Conservation (phyloP, 2,113 vertebrate species). For the Fukomys damarensis region DNA sequence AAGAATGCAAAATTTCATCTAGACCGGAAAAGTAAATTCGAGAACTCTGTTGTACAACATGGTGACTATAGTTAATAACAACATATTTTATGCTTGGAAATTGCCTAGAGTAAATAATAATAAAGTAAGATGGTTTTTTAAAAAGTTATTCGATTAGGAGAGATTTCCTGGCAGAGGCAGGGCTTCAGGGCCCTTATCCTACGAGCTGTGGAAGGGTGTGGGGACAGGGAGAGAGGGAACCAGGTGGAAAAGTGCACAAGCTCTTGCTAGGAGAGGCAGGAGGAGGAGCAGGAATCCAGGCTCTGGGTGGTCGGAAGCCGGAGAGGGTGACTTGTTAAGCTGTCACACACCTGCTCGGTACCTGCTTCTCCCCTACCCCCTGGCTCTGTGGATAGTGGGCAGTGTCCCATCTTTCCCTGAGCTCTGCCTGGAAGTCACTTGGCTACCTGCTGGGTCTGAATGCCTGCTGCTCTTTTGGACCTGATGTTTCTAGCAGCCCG, state of each 20-base stretch:
- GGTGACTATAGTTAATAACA: not conserved
- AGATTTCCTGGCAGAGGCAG: not conserved
- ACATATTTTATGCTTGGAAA: not conserved
- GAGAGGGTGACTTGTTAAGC: not conserved
- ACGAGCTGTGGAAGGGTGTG: fast-evolving
- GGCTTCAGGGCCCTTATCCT: not conserved
- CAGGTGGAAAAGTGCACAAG: not conserved
- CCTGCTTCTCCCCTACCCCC: not conserved
- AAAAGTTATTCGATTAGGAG: not conserved
- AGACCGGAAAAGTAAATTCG: not conserved
- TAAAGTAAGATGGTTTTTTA: not conserved
- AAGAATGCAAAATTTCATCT: not conserved
- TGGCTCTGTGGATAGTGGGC: not conserved
- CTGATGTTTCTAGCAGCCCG: not conserved
- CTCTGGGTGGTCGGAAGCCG: not conserved
- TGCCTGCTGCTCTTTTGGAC: not conserved
- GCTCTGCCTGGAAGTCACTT: not conserved
- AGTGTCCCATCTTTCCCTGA: not conserved
- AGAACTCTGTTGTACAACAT: not conserved
- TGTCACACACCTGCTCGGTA: not conserved
- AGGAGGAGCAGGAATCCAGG: not conserved
- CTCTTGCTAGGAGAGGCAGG: not conserved
- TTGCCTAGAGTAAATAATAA: not conserved
- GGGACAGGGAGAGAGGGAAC: not conserved
- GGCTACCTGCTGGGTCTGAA: not conserved